Conservation (phyloP, 2,797 vertebrate species). For the Tinamus major region DNA sequence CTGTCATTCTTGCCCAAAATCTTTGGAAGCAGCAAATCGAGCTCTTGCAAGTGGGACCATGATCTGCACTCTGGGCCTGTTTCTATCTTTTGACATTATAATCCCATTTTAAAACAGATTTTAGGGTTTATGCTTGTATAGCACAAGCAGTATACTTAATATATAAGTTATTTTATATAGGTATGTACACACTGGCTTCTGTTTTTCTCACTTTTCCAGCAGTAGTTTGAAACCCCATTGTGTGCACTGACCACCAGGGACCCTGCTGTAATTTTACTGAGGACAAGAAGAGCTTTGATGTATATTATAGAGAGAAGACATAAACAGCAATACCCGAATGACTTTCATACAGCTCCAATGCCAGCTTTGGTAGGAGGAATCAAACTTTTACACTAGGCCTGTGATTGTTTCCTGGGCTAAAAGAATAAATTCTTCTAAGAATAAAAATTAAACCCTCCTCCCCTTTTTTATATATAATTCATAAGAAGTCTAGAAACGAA, state of each 20-base stretch:
- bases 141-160: background rate
- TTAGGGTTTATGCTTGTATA: background rate
- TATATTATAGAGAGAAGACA: background rate
- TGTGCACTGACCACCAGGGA: background rate
- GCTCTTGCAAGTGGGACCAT: conserved; percentile 27
- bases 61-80: background rate
- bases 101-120: background rate
- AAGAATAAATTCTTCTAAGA: background rate
- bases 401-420: background rate
- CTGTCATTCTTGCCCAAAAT: conserved; percentile 67
- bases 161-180: background rate
- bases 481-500: background rate
- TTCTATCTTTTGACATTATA: conserved; percentile 19
- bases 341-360: background rate
- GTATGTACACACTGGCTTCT: background rate
- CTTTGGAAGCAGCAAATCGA: conserved; percentile 64
- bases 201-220: background rate
- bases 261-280: background rate
- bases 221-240: conserved; percentile 7
- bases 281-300: conserved; percentile 6
- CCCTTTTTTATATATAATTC: background rate
- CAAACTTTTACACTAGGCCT: background rate
- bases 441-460: background rate
- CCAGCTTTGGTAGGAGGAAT: background rate
- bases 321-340: background rate